Conservation (phyloP, 2,113 vertebrate species). For the Myodes glareolus region DNA sequence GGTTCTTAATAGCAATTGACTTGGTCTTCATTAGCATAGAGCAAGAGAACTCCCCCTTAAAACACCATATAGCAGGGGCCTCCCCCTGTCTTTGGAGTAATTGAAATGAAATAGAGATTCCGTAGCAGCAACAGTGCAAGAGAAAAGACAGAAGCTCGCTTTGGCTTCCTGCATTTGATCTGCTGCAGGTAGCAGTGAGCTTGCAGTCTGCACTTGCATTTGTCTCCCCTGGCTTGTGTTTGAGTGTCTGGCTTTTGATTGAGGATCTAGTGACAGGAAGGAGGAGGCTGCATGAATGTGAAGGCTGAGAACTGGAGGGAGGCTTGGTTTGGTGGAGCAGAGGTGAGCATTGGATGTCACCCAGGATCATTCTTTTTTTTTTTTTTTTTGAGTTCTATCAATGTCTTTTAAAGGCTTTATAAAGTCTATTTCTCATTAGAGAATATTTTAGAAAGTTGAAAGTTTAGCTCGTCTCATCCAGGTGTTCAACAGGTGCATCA, state of each 20-base stretch:
- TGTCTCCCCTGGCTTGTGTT: not conserved
- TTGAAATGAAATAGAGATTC: conserved; percentile 53
- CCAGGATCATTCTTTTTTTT: not conserved
- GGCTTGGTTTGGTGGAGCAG: not conserved
- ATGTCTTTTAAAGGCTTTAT: not conserved
- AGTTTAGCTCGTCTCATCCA: not conserved
- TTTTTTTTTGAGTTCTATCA: not conserved
- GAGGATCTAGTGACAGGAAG: not conserved
- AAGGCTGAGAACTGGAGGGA: not conserved
- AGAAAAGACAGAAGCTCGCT: not conserved
- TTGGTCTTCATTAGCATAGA: conserved; percentile 73
- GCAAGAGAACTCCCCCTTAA: conserved; percentile 60
- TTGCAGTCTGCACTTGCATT: not conserved
- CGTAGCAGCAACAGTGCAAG: not conserved
- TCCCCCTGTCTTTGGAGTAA: conserved; percentile 59
- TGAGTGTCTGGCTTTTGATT: conserved; percentile 9
- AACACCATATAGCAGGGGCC: not conserved
- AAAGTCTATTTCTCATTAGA: not conserved
- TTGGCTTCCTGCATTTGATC: not conserved
- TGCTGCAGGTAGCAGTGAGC: not conserved
- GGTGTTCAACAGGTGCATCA: not conserved
- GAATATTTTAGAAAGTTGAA: not conserved
- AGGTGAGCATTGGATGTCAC: too few relatives aligned
- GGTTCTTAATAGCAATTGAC: conserved; percentile 74
- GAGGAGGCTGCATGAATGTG: too few relatives aligned